phyloP scores from a whole-genome alignment of 1,140 invertebrate genomes.

The Eriosoma lanigerum region DNA sequence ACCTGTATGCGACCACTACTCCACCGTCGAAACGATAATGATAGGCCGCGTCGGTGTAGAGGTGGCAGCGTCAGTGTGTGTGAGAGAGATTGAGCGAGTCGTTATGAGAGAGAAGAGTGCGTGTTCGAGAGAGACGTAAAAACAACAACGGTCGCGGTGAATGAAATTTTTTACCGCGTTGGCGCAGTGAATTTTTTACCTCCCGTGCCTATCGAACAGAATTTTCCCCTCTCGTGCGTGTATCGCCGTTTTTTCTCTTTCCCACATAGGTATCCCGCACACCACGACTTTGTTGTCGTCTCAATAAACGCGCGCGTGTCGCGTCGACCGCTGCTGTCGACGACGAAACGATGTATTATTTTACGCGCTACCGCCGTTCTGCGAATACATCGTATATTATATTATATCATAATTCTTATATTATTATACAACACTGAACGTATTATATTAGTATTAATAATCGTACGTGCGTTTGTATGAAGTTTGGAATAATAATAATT shows the following conservation, averaged over 20 bases:
- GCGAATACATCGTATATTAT: neutral
- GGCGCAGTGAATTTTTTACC: conserved; percentile 40
- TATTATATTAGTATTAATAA: too few species aligned
- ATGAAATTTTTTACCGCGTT: conserved; percentile 44
- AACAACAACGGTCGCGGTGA: conserved; percentile 36
- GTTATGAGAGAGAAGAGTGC: too few species aligned
- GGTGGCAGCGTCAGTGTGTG: too few species aligned
- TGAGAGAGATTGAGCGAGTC: too few species aligned
- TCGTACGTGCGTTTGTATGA: neutral
- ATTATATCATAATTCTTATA: neutral
- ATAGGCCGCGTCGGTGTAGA: neutral
- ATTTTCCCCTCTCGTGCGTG: conserved; percentile 31
- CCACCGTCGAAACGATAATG: neutral
- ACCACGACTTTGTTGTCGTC: conserved; percentile 5
- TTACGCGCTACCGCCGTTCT: neutral
- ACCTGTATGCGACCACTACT: conserved; percentile 22
- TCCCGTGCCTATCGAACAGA: neutral
- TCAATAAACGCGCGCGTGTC: conserved; percentile 33
- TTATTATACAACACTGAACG: neutral
- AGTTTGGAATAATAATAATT: too few species aligned
- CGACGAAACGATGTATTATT: neutral
- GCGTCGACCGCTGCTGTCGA: neutral
- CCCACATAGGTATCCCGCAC: neutral
- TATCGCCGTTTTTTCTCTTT: neutral
- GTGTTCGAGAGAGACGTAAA: neutral